Percentiles rank a stretch among this genome's conserved stretches.
Conservation (phyloP, 2,888 invertebrate species). For the Dryocosmus kuriphilus region DNA sequence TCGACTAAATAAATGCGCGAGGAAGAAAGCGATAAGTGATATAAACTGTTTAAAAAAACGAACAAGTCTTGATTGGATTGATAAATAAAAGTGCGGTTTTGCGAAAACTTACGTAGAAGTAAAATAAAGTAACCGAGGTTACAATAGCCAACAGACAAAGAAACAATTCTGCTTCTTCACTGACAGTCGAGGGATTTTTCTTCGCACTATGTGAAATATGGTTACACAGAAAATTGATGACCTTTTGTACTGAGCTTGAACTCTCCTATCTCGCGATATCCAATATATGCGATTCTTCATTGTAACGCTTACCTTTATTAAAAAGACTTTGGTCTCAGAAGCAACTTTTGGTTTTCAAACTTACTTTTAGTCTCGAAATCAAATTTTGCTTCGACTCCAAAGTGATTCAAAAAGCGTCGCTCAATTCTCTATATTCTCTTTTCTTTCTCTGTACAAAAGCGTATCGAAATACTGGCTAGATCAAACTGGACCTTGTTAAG, state of each 20-base stretch:
- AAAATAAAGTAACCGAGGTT: conserved; percentile 60
- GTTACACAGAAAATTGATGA: conserved; percentile 55
- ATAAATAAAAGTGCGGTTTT: conserved; percentile 20
- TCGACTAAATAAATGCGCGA: conserved; percentile 10
- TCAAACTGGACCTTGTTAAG: conserved; percentile 42
- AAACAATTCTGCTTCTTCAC: too few species aligned
- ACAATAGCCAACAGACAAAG: conserved; percentile 62
- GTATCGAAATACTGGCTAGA: conserved; percentile 57
- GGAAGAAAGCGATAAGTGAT: conserved; percentile 1
- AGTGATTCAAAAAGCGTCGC: conserved; percentile 46
- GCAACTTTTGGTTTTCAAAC: neutral
- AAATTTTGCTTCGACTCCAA: neutral
- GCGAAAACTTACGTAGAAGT: neutral
- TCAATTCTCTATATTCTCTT: conserved; percentile 52
- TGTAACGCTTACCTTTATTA: neutral
- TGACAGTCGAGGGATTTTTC: too few species aligned
- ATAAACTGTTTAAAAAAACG: conserved; percentile 41
- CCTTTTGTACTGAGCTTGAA: conserved; percentile 47
- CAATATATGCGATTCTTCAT: conserved; percentile 7
- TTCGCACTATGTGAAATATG: conserved; percentile 44
- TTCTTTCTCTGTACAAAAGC: conserved; percentile 53
- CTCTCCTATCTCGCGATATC: conserved; percentile 15
- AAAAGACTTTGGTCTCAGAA: neutral
- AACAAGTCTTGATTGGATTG: neutral
- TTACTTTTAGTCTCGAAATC: neutral